A percentile compares a stretch with the other conserved stretches of the same genome.
phyloP scores from a whole-genome alignment of 2,888 invertebrate genomes.

The Mythimna albipuncta region DNA sequence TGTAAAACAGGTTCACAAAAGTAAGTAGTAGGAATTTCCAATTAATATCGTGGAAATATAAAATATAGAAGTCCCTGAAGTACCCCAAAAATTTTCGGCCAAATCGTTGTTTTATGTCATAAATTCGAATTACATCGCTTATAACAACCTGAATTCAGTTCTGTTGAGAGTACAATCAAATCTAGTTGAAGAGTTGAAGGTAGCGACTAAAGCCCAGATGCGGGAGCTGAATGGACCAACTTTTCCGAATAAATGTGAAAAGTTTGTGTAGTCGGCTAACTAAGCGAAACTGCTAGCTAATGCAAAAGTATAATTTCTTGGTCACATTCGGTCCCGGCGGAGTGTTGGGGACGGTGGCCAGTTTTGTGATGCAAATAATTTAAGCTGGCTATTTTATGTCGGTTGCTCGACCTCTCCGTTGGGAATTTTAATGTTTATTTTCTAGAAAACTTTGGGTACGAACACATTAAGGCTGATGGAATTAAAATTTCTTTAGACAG shows the following conservation, averaged over 20 bases:
- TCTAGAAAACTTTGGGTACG: constrained; percentile 38
- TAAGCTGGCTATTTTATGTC: constrained; percentile 66
- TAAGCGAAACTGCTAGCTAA: constrained; percentile 81
- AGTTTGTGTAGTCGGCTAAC: constrained; percentile 76
- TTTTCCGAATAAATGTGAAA: constrained; percentile 83
- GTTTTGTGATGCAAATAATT: constrained; percentile 75
- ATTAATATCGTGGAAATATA: constrained; percentile 49
- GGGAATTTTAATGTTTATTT: constrained; percentile 61
- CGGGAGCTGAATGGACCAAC: constrained; percentile 69
- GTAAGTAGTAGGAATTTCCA: constrained; percentile 4
- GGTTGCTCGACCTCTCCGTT: constrained; percentile 46
- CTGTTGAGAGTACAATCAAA: constrained; percentile 68
- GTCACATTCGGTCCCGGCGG: constrained; percentile 67
- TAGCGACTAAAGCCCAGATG: constrained; percentile 55
- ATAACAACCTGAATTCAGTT: constrained; percentile 63
- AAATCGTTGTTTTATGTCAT: constrained; percentile 63
- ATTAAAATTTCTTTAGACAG: constrained; percentile 45
- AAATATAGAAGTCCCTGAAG: constrained; percentile 56
- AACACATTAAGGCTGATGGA: constrained; percentile 31
- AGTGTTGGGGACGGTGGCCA: constrained; percentile 58
- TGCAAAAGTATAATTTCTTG: constrained; percentile 81
- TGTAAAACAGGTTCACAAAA: constrained; percentile 8
- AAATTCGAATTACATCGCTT: constrained; percentile 69
- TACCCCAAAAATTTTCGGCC: constrained; percentile 51
- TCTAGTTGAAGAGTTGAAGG: constrained; percentile 59